Percentiles rank a stretch among this genome's conserved stretches.
These are phyloP conservation scores for Abscondita cerata DNA, from an alignment of 2,888 invertebrate species.

Conservation along the genomic window DNA sequence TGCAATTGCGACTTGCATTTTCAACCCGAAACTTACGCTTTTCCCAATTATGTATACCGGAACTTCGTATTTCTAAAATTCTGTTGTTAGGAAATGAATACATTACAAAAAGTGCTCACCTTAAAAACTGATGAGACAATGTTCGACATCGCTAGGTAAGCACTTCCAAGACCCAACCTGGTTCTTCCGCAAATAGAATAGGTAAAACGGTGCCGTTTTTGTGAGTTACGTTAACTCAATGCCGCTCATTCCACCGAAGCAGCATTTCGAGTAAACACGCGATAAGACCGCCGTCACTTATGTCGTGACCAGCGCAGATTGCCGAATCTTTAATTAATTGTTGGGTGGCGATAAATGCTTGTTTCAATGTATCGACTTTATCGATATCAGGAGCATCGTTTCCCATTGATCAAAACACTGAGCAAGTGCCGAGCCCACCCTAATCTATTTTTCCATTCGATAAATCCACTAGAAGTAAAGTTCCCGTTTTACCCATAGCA, in stretches of 20 bases:
- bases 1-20: conserved; percentile 66
- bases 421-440: conserved; percentile 93
- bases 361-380: conserved; percentile 69
- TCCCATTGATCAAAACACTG: conserved; percentile 87
- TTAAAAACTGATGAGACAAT: conserved; percentile 70
- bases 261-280: conserved; percentile 94
- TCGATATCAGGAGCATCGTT: conserved; percentile 82
- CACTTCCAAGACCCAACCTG: conserved; percentile 85
- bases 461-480: conserved; percentile 80
- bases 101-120: too few relatives aligned
- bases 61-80: conserved; percentile 61
- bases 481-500: conserved; percentile 65
- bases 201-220: conserved; percentile 66
- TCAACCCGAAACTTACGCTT: conserved; percentile 71
- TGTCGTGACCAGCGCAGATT: conserved; percentile 88
- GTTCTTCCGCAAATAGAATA: conserved; percentile 83
- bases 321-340: conserved; percentile 75
- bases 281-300: conserved; percentile 95
- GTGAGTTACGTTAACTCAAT: conserved; percentile 68
- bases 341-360: conserved; percentile 86
- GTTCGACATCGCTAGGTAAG: conserved; percentile 61
- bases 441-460: conserved; percentile 75
- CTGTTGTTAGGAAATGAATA: too few relatives aligned
- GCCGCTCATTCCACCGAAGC: conserved; percentile 90
- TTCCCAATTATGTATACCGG: conserved; percentile 73